These are phyloP conservation scores for Promerops cafer DNA, from an alignment of 2,113 vertebrate species.

Conservation along the genomic window DNA sequence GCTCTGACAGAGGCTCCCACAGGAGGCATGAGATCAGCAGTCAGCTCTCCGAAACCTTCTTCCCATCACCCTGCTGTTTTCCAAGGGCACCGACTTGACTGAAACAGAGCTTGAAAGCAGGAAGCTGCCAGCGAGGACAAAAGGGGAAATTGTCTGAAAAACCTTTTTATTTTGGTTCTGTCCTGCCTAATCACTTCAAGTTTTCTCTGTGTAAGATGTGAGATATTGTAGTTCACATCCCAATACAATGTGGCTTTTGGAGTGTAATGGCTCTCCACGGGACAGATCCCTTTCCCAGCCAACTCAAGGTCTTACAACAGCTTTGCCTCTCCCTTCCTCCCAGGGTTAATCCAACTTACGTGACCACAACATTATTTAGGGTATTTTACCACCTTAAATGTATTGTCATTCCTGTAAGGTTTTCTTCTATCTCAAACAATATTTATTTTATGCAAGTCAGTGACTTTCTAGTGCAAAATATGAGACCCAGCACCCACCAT, in stretches of 20 bases:
- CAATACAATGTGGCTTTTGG: background rate
- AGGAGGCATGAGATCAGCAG: rapidly evolving
- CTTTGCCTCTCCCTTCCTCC: background rate
- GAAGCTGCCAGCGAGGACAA: slow-evolving; percentile 17
- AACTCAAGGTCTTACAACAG: background rate
- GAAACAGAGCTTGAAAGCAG: background rate
- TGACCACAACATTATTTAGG: background rate
- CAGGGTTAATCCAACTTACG: background rate
- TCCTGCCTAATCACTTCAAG: background rate
- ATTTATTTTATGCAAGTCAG: background rate
- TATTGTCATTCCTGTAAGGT: background rate
- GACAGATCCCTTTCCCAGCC: background rate
- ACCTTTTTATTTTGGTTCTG: background rate
- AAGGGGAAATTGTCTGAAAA: background rate
- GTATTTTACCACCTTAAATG: background rate
- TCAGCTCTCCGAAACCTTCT: background rate
- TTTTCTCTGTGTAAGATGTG: background rate
- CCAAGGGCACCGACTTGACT: background rate
- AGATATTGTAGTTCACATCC: background rate
- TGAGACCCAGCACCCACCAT: rapidly evolving
- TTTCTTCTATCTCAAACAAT: background rate
- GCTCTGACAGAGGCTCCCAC: background rate
- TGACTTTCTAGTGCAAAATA: background rate
- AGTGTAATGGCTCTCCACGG: background rate
- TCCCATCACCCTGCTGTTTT: slow-evolving; percentile 3